These are phyloP conservation scores for Trichopoda pennipes DNA, from an alignment of 2,888 invertebrate genomes.

Conservation along the genomic window DNA sequence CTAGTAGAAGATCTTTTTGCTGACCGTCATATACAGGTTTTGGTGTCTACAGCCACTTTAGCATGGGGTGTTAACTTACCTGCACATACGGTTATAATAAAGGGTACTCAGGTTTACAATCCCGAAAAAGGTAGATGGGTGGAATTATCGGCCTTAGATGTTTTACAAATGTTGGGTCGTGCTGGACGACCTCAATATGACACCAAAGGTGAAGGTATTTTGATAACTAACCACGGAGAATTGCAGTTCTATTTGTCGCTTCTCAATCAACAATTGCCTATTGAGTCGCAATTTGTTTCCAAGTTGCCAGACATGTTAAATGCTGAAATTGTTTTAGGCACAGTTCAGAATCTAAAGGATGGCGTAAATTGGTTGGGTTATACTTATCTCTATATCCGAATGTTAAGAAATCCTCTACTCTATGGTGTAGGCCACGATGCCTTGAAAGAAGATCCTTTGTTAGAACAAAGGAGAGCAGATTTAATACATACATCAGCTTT, in stretches of 20 bases:
- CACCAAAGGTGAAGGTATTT: slow-evolving; percentile 97
- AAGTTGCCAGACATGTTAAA: slow-evolving; percentile 98
- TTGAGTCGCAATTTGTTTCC: slow-evolving; percentile 96
- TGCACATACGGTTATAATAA: slow-evolving; percentile 97
- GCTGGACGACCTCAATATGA: slow-evolving; percentile 99
- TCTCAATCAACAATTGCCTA: slow-evolving; percentile 98
- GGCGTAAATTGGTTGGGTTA: slow-evolving; percentile 97
- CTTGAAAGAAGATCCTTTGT: slow-evolving; percentile 89
- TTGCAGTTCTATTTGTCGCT: slow-evolving; percentile 98
- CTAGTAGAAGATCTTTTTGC: slow-evolving; percentile 99
- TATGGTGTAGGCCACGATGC: slow-evolving; percentile 93
- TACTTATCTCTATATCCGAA: slow-evolving; percentile 97
- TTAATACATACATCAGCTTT: slow-evolving; percentile 96
- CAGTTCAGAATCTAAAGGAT: slow-evolving; percentile 92
- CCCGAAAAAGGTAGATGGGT: slow-evolving; percentile 99
- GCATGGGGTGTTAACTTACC: slow-evolving; percentile 99
- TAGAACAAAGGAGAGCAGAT: slow-evolving; percentile 96
- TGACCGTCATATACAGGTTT: slow-evolving; percentile 97
- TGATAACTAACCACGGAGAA: slow-evolving; percentile 99
- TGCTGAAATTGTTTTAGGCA: slow-evolving; percentile 98
- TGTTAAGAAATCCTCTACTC: slow-evolving; percentile 93
- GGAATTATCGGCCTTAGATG: slow-evolving; percentile 97
- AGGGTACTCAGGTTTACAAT: slow-evolving; percentile 99
- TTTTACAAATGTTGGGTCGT: slow-evolving; percentile 98
- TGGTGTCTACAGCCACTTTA: slow-evolving; percentile 98